Evolutionary conservation across 2,888 invertebrate species (phyloP), one percentile per base, ranked within the genome.

Genomic region (Rhagium mordax): DNA sequence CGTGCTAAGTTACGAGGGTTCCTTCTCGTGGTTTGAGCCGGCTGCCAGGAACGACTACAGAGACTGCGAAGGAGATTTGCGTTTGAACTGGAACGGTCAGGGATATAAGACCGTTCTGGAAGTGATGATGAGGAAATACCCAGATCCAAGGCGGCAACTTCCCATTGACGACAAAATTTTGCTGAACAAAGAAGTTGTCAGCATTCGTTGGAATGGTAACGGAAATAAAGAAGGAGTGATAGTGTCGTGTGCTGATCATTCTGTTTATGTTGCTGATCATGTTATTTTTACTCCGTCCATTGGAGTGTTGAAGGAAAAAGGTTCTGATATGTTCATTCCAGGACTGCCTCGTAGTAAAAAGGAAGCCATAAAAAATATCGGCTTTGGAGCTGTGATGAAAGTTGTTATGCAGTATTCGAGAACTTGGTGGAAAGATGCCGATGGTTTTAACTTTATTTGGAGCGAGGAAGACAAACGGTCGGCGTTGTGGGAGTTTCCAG

Each of bases 1-100:
- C 21, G 76, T 81, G 10, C 61, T 81, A 20, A 74, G 74, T 41
- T 76, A 72, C 2, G 83, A 83, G 70, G 84, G 93, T 62, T 87
- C 93, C 77, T 90, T 91, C 88, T 85, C 91, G 82, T 87, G 94
- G 91, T 88, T 90, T 87, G 89, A 92, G 33, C 91, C 93, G 27
- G 94, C 95, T 0, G 89, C 93, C 0, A 88, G 88, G 74, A 92
- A 92, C 0, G 92, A 94, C 77, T 93, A 92, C 81, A 90, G 91
- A 90, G 88, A 88, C 0, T 93, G 94, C 83, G 91, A 92, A 4
- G 95, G 95, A 0, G 92, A 94, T 81, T 85, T 88, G n/a, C 84
- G 92, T 79, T 87, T 93, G 1, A 91, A 92, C 80, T 95, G 94
- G 95, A 94, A 93, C 76, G 90, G 91, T 66, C 90, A 89, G 67